Conservation (phyloP, 2,888 invertebrate genomes). For the Lasioglossum leucozonium region DNA sequence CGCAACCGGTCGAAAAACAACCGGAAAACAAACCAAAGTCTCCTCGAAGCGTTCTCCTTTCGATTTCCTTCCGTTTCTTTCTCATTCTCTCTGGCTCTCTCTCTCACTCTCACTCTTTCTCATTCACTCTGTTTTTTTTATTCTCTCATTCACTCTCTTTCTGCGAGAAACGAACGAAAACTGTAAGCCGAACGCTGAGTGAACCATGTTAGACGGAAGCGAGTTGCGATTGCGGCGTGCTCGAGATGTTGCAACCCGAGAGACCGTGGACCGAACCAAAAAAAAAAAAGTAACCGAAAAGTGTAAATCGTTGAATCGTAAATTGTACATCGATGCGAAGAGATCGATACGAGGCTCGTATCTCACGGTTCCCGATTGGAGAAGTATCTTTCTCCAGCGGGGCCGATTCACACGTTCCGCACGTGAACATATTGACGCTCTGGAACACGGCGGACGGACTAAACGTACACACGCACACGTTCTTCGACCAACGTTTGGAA, state of each 20-base stretch:
- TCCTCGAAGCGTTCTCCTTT: conserved; percentile 13
- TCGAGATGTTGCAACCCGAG: background rate
- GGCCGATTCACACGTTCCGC: background rate
- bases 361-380: background rate
- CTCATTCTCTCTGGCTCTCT: background rate
- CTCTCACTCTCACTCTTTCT: background rate
- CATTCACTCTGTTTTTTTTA: background rate
- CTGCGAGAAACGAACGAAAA: conserved; percentile 2
- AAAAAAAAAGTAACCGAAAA: background rate
- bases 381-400: background rate
- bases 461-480: background rate
- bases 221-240: background rate
- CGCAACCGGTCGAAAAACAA: conserved; percentile 1
- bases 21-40: background rate
- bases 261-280: background rate
- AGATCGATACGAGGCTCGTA: background rate
- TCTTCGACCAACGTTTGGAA: background rate
- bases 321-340: background rate
- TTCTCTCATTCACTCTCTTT: background rate
- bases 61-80: conserved; percentile 1
- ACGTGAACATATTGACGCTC: background rate
- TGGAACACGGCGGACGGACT: conserved; percentile 13
- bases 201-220: background rate
- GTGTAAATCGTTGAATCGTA: background rate
- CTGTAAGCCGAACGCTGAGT: conserved; percentile 25